Evolutionary conservation across 2,888 invertebrate genomes (phyloP), one percentile per base, ranked within the genome.

Genomic region (Caenorhabditis afra): DNA sequence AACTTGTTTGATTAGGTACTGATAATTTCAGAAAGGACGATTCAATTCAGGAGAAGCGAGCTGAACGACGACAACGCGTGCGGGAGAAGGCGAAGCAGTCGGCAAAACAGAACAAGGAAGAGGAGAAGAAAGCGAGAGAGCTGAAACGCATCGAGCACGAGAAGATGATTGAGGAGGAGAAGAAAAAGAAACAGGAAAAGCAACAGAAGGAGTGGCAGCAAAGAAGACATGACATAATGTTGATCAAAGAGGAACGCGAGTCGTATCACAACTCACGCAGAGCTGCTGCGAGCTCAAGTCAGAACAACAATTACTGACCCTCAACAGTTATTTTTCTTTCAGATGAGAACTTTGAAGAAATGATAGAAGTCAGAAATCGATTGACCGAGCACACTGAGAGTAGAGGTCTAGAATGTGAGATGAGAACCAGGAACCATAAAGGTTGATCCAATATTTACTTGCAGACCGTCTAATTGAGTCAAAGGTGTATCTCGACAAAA

Each of bases 401-500:
- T 29, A 47, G 1, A 12, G 4, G 3, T 11, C 4, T 41, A 8
- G 49, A 61, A n/a, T 64, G 12, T 20, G 41, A 39, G 52, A 45
- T 8, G 18, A 55, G 16, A 11, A n/a, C n/a, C n/a, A 35, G 22
- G 22, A 47, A 20, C 8, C 20, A 3, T 20, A 12, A 57, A 1
- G 16, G 11, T 35, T 10, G 10, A 18, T 11, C 12, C 14, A 39
- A 39, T 1, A 57, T 20, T 52, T 14, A 29, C 7, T 45, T 65
- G 18, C 45, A 66, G 66, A 57, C 55, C 55, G 45, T 37, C 3
- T 47, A 3, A 47, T 57, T 14, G 37, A 45, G 1, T 45, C 66
- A 5, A 66, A 47, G 7, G 0, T 57, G 14, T 66, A 29, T 47
- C 22, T 66, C 1, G 57, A 55, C 3, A 20, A 22, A 10, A 53